Base-by-base conservation (phyloP, 2,888 invertebrate genomes). In the Coelogynopora nodosa region DNA sequence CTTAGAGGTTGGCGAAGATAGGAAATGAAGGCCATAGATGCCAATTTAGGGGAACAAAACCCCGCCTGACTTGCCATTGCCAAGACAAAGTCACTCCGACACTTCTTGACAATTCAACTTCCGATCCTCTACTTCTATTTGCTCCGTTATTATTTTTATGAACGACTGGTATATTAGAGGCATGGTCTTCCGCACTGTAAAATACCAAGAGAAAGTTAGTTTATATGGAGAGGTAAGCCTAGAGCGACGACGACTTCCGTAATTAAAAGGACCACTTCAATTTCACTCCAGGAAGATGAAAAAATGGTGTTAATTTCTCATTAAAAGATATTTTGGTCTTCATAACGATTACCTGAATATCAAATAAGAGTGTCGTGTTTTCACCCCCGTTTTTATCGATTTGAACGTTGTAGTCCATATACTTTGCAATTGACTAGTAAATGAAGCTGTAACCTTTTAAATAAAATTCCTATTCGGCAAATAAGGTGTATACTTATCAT, bases 11-110 rank as follows among this genome's bases (percentile, higher is more conserved):
- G 74, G 74, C 74, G 74, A 74, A 74, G 2, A 74, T 74, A 10
- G 74, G 74, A 74, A 74, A 74, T 74, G 74, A 74, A 74, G 23
- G 74, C 74, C 5, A 74, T 74, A 26, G 74, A 74, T 74, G 74
- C 74, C 74, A 74, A 74, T 74, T 74, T 74, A 74, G 74, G 27
- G 23, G 23, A 74, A 74, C 74, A 74, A 74, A 23, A 74, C 18
- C 23, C 5, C 2, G 23, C 27, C 5, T 26, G 23, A 26, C 74
- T 13, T 74, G 5, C 74, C 74, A 74, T 23, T 5, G 10, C 74
- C 74, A 74, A 74, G 23, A 74, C 74, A 74, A 74, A 23, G 27
- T 74, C 74, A 10, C 74, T 74, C 27, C 74, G 74, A 74, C 74
- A 74, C 74, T 23, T 49, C 49, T 74, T 26, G 74, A 74, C 74